phyloP scores from a whole-genome alignment of 2,113 vertebrate species.

The Camelus bactrianus region DNA sequence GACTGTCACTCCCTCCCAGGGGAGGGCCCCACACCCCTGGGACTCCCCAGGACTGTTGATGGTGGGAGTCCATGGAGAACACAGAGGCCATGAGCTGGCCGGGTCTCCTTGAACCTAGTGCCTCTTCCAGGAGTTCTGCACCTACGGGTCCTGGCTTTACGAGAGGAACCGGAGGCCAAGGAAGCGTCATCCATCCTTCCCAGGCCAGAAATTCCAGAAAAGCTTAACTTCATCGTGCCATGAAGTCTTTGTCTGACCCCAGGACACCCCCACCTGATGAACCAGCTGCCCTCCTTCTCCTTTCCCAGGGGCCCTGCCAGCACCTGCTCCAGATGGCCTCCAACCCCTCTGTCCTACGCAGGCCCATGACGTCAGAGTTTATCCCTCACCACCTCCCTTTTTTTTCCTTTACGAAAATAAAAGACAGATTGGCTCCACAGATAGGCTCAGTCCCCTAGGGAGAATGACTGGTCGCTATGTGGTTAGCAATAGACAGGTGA shows the following conservation, averaged over 20 bases:
- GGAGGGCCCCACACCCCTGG: too few relatives aligned
- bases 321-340: constrained; percentile 80
- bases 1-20: neutral
- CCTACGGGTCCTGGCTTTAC: neutral
- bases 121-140: neutral
- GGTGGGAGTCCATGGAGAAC: neutral
- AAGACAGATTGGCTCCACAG: neutral
- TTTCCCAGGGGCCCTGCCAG: constrained; percentile 80
- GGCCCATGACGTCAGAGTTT: constrained; percentile 74
- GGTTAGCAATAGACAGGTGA: constrained; percentile 5
- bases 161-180: neutral
- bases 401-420: constrained; percentile 37
- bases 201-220: constrained; percentile 67
- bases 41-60: neutral
- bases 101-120: neutral
- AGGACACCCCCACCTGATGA: constrained; percentile 71
- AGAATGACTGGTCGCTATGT: neutral
- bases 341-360: constrained; percentile 57
- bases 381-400: constrained; percentile 17
- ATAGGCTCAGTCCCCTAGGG: neutral
- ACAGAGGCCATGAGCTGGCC: neutral
- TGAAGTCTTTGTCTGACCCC: constrained; percentile 56
- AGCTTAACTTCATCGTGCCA: constrained; percentile 32
- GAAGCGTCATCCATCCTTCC: neutral
- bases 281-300: constrained; percentile 73